Conservation (phyloP, 2,888 invertebrate genomes). For the Hoplodrina ambigua region DNA sequence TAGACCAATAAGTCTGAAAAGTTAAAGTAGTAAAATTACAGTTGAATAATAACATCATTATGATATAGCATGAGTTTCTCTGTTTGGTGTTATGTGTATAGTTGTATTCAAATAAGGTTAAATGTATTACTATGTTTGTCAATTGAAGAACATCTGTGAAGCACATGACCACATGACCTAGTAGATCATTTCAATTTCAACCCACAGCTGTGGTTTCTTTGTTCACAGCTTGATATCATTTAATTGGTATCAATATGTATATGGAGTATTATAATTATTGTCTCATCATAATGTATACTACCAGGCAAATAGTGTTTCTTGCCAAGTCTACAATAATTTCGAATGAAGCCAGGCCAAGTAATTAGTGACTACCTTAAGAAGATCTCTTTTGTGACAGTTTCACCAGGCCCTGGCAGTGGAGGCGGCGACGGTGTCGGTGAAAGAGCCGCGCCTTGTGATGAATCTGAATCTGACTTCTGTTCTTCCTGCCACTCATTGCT, state of each 20-base stretch:
- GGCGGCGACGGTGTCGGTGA: conserved; percentile 87
- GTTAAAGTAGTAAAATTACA: neutral
- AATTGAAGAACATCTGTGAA: neutral
- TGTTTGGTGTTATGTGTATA: no score
- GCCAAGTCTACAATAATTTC: neutral
- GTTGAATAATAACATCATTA: neutral
- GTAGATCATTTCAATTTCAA: neutral
- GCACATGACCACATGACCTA: neutral
- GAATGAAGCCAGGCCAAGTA: neutral
- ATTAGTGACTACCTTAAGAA: conserved; percentile 79
- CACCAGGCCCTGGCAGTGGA: conserved; percentile 79
- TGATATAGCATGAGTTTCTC: neutral
- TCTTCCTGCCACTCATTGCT: conserved; percentile 78
- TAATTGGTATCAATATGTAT: neutral
- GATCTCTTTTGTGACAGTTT: conserved; percentile 79
- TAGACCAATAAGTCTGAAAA: conserved; percentile 83
- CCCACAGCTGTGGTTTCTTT: neutral
- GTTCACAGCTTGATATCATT: neutral
- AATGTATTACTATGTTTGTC: neutral
- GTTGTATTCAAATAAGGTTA: neutral
- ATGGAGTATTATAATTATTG: no score
- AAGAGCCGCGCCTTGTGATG: conserved; percentile 70
- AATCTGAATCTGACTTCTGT: conserved; percentile 81
- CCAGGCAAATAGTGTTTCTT: neutral
- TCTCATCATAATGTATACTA: neutral